Conservation (phyloP, 2,113 vertebrate species). For the Pseudopipra pipra region DNA sequence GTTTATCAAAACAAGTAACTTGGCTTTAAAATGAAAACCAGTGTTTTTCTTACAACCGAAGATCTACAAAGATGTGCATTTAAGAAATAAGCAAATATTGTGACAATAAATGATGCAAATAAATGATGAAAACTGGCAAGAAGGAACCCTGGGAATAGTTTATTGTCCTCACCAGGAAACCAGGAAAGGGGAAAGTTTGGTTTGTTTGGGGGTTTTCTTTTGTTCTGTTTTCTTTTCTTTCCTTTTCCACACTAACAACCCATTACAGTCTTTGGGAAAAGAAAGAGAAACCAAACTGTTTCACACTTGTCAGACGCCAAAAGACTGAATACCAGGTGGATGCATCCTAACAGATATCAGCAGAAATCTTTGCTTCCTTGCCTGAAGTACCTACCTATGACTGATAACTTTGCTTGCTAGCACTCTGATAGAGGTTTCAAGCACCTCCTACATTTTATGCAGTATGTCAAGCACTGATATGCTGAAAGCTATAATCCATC, state of each 20-base stretch:
- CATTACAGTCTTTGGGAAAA: not conserved
- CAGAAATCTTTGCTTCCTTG: not conserved
- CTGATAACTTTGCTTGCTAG: not conserved
- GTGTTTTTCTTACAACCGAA: not conserved
- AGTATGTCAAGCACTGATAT: not conserved
- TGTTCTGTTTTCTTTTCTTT: not conserved
- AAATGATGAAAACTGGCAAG: not conserved
- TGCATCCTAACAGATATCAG: not conserved
- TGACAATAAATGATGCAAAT: not conserved
- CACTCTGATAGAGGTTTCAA: not conserved
- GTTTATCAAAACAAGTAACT: not conserved
- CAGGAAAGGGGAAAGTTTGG: not conserved
- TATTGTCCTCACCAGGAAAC: not conserved
- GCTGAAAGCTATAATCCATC: not conserved
- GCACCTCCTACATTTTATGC: not conserved
- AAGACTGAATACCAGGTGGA: not conserved
- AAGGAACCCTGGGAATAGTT: not conserved
- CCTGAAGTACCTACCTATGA: not conserved
- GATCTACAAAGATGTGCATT: not conserved
- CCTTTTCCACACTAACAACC: accelerated
- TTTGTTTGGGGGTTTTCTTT: not conserved
- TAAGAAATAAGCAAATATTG: not conserved
- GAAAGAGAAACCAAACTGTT: not conserved
- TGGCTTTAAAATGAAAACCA: not conserved
- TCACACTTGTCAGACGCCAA: not conserved